These are phyloP conservation scores for Hybognathus amarus DNA, from an alignment of 2,797 vertebrate species.

Conservation along the genomic window DNA sequence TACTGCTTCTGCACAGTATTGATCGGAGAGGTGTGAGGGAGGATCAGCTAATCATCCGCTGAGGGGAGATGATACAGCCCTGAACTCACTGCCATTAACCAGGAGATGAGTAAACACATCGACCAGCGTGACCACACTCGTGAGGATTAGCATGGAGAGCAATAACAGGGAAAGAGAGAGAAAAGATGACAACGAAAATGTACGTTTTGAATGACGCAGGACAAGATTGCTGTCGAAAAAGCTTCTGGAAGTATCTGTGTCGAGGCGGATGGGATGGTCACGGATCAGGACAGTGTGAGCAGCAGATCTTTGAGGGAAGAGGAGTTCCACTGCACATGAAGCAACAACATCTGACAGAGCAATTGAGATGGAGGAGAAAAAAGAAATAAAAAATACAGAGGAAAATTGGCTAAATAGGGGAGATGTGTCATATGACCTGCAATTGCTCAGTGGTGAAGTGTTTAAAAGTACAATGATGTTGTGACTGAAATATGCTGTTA, in stretches of 20 bases:
- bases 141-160: constrained; percentile 43
- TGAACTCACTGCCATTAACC: constrained; percentile 55
- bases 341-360: not conserved
- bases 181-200: not conserved
- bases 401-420: not conserved
- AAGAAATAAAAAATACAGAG: not conserved
- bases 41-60: constrained; percentile 51
- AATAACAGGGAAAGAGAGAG: constrained; percentile 2
- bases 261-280: not conserved
- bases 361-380: not conserved
- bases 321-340: not conserved
- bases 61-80: constrained; percentile 42
- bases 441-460: not conserved
- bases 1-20: constrained; percentile 49
- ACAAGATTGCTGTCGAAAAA: constrained; percentile 57
- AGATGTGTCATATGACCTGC: not conserved
- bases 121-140: constrained; percentile 50
- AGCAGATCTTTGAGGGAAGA: not conserved
- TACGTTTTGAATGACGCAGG: constrained; percentile 62
- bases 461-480: not conserved
- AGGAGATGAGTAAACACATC: constrained; percentile 58
- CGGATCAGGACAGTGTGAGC: constrained; percentile 1
- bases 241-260: too few species aligned
- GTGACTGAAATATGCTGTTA: not conserved
- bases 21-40: constrained; percentile 51